A percentile compares a stretch with the other conserved stretches of the same genome.
Evolutionary conservation across 2,797 vertebrate genomes (phyloP).

Genomic region (Vultur gryphus): DNA sequence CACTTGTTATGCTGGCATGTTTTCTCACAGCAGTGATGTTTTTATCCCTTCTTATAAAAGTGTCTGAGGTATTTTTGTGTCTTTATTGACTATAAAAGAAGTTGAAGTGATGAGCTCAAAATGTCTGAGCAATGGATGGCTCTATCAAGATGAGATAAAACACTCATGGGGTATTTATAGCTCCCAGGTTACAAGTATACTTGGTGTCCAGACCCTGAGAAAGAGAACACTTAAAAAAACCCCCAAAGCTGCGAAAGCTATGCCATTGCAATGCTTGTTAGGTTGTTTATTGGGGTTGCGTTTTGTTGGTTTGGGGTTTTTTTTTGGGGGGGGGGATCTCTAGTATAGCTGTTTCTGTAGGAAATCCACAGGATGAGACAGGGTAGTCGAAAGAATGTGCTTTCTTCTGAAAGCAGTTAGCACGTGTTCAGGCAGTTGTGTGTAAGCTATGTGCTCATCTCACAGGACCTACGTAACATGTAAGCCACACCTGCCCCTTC

Average conservation of each 20-base stretch:
- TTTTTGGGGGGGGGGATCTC: too few relatives aligned
- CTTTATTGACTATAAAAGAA: not conserved
- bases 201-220: not conserved
- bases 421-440: not conserved
- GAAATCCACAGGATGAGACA: not conserved
- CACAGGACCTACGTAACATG: rapidly evolving
- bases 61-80: not conserved
- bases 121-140: not conserved
- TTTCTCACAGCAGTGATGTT: not conserved
- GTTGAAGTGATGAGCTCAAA: not conserved
- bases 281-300: rapidly evolving
- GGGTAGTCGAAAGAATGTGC: rapidly evolving
- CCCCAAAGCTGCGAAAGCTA: too few relatives aligned
- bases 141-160: not conserved
- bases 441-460: too few relatives aligned
- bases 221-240: not conserved
- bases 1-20: not conserved
- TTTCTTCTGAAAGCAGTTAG: too few relatives aligned
- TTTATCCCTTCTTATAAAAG: not conserved
- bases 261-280: not conserved
- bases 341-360: rapidly evolving
- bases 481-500: not conserved
- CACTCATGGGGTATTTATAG: rapidly evolving
- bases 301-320: not conserved
- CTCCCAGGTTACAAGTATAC: not conserved